These are phyloP conservation scores for Cyrtorhinus lividipennis DNA, from an alignment of 1,140 invertebrate species.

Conservation along the genomic window DNA sequence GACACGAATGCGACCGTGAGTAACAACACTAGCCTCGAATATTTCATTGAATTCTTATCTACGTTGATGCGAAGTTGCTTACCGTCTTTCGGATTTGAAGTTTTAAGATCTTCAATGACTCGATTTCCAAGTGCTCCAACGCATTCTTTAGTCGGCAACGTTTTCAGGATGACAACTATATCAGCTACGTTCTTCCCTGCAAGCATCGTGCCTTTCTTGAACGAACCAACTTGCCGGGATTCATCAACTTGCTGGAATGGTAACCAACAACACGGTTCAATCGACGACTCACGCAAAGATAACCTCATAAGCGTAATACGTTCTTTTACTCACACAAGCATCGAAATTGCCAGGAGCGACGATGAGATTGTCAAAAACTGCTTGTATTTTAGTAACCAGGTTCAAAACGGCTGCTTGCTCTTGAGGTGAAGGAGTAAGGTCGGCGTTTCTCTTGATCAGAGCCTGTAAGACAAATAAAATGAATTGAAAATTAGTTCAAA, in stretches of 20 bases:
- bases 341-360: constrained; percentile 86
- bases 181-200: constrained; percentile 90
- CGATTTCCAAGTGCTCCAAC: constrained; percentile 45
- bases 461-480: constrained; percentile 38
- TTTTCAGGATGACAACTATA: constrained; percentile 96
- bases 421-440: constrained; percentile 72
- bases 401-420: constrained; percentile 84
- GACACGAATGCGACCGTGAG: too few species aligned
- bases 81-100: constrained; percentile 21
- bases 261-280: not conserved
- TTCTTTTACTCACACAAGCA: constrained; percentile 84
- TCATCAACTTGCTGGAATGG: constrained; percentile 81
- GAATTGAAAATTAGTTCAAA: too few species aligned
- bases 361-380: constrained; percentile 82
- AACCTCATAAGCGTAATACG: too few species aligned
- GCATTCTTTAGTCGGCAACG: constrained; percentile 87
- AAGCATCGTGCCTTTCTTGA: constrained; percentile 97
- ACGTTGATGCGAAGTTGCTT: too few species aligned
- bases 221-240: constrained; percentile 89
- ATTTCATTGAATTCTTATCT: not conserved
- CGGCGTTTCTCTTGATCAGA: constrained; percentile 75
- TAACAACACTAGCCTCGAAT: not conserved
- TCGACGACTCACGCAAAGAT: too few species aligned
- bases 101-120: constrained; percentile 24
- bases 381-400: constrained; percentile 84